Evolutionary conservation across 2,888 invertebrate genomes (phyloP).

Genomic region (Automeris io): DNA sequence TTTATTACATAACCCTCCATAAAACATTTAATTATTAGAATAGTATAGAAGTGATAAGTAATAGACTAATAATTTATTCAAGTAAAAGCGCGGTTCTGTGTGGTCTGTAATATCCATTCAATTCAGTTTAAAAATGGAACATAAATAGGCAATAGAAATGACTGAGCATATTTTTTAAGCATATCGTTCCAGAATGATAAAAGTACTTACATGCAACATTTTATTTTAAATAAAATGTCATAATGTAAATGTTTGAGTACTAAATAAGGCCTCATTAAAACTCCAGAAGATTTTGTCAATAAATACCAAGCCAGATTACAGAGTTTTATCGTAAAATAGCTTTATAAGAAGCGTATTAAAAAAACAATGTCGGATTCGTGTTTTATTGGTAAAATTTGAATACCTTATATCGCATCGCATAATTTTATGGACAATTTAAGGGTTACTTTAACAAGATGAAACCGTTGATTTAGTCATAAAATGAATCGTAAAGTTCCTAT

Average conservation of each 20-base stretch:
- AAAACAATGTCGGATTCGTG: constrained; percentile 28
- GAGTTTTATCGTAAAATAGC: constrained; percentile 10
- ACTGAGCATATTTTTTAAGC: neutral
- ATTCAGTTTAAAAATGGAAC: no score
- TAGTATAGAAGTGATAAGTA: no score
- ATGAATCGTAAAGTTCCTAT: constrained; percentile 48
- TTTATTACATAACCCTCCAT: no score
- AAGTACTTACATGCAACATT: constrained; percentile 9
- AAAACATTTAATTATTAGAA: no score
- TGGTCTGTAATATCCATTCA: no score
- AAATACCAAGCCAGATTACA: constrained; percentile 8
- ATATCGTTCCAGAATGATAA: neutral
- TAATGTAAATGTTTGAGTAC: neutral
- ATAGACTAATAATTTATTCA: no score
- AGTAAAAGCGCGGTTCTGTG: no score
- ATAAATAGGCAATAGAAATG: neutral
- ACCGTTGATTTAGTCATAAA: constrained; percentile 68
- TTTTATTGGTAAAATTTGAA: constrained; percentile 43
- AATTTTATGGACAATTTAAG: constrained; percentile 59
- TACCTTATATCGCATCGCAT: constrained; percentile 43
- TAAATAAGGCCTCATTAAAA: constrained; percentile 3
- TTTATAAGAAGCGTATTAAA: constrained; percentile 10
- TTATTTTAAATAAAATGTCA: constrained; percentile 5
- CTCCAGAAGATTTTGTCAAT: constrained; percentile 8
- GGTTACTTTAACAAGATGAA: constrained; percentile 61